Conservation (phyloP, 2,888 invertebrate species). For the Aphidius colemani region DNA sequence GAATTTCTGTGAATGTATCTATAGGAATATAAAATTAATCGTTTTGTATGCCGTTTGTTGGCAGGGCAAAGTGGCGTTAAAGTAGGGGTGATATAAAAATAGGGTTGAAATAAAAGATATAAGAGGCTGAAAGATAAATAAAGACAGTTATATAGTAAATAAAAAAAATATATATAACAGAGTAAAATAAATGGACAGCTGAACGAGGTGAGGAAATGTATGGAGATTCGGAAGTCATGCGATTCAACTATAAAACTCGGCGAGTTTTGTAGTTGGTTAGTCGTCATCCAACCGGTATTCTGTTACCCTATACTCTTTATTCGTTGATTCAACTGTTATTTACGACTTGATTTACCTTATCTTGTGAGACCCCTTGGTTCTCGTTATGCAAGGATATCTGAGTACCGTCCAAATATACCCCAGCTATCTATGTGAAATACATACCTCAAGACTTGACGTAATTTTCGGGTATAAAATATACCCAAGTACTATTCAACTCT, state of each 20-base stretch:
- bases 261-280: slow-evolving; percentile 58
- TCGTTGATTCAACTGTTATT: slow-evolving; percentile 58
- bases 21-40: slow-evolving; percentile 54
- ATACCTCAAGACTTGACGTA: no score
- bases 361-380: slow-evolving; percentile 45
- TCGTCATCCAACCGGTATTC: slow-evolving; percentile 46
- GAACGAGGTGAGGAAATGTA: slow-evolving; percentile 48
- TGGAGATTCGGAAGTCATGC: slow-evolving; percentile 59
- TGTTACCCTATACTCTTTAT: slow-evolving; percentile 45
- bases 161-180: slow-evolving; percentile 8
- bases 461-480: no score
- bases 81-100: slow-evolving; percentile 55
- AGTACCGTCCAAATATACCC: no score
- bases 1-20: slow-evolving; percentile 45
- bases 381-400: slow-evolving; percentile 13
- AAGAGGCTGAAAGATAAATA: slow-evolving; percentile 37
- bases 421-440: no score
- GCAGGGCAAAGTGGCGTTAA: slow-evolving; percentile 30
- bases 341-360: slow-evolving; percentile 61
- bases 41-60: slow-evolving; percentile 32
- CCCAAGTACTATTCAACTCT: no score
- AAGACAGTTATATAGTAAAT: slow-evolving; percentile 29
- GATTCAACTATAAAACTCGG: slow-evolving; percentile 61
- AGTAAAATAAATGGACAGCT: slow-evolving; percentile 13
- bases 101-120: slow-evolving; percentile 35